Evolutionary conservation across 2,797 vertebrate genomes (phyloP).

Genomic region (Prionace glauca): DNA sequence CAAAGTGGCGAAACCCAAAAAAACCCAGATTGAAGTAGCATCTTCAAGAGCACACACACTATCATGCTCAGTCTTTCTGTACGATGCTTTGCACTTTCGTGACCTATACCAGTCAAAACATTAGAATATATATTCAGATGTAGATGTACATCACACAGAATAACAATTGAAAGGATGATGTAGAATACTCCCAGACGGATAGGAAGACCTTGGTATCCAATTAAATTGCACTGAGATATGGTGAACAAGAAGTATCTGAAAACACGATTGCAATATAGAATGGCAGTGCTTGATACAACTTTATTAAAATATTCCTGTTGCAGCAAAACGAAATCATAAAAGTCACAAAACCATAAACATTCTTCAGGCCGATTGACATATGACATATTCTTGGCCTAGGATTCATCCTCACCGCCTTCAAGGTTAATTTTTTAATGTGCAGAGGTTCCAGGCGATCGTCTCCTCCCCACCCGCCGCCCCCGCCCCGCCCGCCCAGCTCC

Average conservation of each 20-base stretch:
- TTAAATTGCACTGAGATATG: background rate
- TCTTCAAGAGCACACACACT: background rate
- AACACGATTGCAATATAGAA: background rate
- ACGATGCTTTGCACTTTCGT: background rate
- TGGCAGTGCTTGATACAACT: background rate
- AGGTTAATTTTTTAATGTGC: constrained; percentile 14
- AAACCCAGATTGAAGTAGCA: background rate
- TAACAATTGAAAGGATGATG: background rate
- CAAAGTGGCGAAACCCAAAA: background rate
- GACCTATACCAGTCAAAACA: background rate
- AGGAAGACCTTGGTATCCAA: background rate
- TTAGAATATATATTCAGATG: background rate
- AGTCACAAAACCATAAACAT: background rate
- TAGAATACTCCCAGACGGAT: background rate
- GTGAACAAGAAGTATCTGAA: background rate
- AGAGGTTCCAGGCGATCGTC: background rate
- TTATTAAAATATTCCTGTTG: constrained; percentile 23
- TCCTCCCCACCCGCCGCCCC: background rate
- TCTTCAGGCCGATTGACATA: background rate
- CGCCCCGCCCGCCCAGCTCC: background rate
- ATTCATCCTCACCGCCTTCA: constrained; percentile 10
- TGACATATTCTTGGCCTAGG: constrained; percentile 20
- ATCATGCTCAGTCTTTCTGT: background rate
- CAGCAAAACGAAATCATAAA: constrained; percentile 7
- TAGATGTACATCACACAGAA: background rate